phyloP scores from a whole-genome alignment of 2,888 invertebrate genomes.

The Teinopalpus imperialis region DNA sequence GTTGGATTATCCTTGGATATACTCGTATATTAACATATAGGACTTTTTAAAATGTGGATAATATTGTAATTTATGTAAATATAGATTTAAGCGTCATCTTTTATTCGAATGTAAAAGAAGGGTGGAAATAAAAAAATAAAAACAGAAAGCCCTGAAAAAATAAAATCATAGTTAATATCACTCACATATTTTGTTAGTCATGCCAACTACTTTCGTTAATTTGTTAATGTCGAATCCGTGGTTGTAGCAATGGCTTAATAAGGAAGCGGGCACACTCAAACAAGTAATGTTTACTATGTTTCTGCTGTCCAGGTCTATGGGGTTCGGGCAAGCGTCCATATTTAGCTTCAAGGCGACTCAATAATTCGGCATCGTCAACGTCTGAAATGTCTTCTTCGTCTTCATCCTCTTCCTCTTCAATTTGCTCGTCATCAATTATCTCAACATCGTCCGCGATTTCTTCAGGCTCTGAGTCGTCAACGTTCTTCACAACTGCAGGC shows the following conservation, averaged over 20 bases:
- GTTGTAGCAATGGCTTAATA: constrained; percentile 26
- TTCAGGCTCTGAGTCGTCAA: constrained; percentile 50
- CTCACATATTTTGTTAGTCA: constrained; percentile 70
- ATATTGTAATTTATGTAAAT: too few relatives aligned
- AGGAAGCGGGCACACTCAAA: constrained; percentile 35
- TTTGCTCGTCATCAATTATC: constrained; percentile 72
- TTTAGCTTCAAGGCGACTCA: constrained; percentile 87
- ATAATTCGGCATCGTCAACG: constrained; percentile 86
- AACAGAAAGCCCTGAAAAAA: too few relatives aligned
- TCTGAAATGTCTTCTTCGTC: constrained; percentile 82
- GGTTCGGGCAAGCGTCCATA: constrained; percentile 86
- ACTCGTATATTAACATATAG: too few relatives aligned
- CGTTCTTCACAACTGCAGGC: constrained; percentile 29
- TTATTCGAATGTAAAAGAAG: too few relatives aligned
- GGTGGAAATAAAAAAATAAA: too few relatives aligned
- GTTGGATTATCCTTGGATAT: too few relatives aligned
- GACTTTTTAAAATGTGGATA: too few relatives aligned
- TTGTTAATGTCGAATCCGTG: constrained; percentile 37
- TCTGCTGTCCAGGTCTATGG: constrained; percentile 67
- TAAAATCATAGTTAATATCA: constrained; percentile 37
- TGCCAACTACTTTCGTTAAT: constrained; percentile 53
- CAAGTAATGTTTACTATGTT: constrained; percentile 66
- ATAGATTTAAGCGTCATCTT: too few relatives aligned
- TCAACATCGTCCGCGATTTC: constrained; percentile 70
- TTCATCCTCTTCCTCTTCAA: constrained; percentile 70